phyloP scores from a whole-genome alignment of 2,113 vertebrate genomes.

The Brienomyrus brachyistius region DNA sequence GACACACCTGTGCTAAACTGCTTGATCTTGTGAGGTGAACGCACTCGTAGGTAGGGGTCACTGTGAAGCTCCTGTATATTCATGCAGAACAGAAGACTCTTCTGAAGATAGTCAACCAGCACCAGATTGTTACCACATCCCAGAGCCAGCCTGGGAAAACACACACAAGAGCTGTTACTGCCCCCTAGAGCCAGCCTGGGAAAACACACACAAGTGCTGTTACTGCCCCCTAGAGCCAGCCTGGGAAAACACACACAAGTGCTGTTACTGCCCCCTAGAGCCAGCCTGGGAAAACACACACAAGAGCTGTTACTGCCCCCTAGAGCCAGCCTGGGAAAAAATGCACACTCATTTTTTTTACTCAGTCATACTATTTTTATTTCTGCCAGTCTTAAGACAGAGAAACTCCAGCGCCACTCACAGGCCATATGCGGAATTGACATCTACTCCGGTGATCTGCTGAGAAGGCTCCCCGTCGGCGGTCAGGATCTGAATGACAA shows the following conservation, averaged over 20 bases:
- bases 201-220: conserved; percentile 24
- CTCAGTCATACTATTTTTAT: neutral
- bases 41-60: conserved; percentile 87
- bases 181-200: conserved; percentile 39
- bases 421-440: conserved; percentile 96
- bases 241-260: conserved; percentile 11
- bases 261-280: conserved; percentile 84
- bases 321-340: conserved; percentile 74
- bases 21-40: conserved; percentile 87
- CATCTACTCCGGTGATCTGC: conserved; percentile 85
- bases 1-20: conserved; percentile 89
- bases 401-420: conserved; percentile 65
- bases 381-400: neutral
- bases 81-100: conserved; percentile 83
- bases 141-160: conserved; percentile 75
- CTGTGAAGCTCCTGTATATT: conserved; percentile 82
- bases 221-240: conserved; percentile 2
- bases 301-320: conserved; percentile 74
- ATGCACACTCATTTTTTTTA: neutral
- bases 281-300: conserved; percentile 63
- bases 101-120: conserved; percentile 94
- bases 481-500: conserved; percentile 88
- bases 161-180: conserved; percentile 20
- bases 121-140: conserved; percentile 89
- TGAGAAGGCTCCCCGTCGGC: conserved; percentile 89